These are phyloP conservation scores for Ambastaia sidthimunki DNA, from an alignment of 2,797 vertebrate species.

Conservation along the genomic window DNA sequence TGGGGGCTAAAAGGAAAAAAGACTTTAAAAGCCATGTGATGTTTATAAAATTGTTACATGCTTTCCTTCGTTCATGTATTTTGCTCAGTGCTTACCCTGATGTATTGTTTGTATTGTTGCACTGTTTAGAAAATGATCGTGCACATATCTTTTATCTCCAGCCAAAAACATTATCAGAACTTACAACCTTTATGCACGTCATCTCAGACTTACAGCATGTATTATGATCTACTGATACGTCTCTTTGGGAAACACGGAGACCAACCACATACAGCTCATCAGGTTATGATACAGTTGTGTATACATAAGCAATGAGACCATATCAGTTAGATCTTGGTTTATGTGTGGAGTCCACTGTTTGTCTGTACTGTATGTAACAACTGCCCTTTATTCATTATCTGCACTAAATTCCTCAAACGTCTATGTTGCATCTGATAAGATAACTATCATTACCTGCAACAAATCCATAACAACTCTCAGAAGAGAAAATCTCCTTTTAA, in stretches of 20 bases:
- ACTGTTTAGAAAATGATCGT: neutral
- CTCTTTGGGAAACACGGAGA: neutral
- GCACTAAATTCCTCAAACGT: slow-evolving; percentile 11
- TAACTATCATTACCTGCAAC: slow-evolving; percentile 7
- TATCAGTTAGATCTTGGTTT: slow-evolving; percentile 15
- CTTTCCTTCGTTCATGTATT: neutral
- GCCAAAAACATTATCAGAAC: neutral
- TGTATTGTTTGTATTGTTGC: neutral
- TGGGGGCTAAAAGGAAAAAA: neutral
- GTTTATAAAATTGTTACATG: neutral
- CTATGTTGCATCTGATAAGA: slow-evolving; percentile 4
- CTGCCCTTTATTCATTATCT: slow-evolving; percentile 29
- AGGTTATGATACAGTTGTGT: neutral
- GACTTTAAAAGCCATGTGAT: slow-evolving; percentile 12
- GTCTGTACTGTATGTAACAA: slow-evolving; percentile 13
- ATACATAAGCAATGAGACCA: neutral
- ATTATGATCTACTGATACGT: neutral
- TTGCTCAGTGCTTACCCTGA: neutral
- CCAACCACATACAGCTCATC: neutral
- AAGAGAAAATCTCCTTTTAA: neutral
- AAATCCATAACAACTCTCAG: slow-evolving; percentile 10
- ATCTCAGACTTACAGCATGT: neutral
- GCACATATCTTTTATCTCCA: neutral
- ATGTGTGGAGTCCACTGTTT: slow-evolving; percentile 6
- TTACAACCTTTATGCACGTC: neutral